Conservation (phyloP, 2,113 vertebrate species). For the Neotoma lepida region DNA sequence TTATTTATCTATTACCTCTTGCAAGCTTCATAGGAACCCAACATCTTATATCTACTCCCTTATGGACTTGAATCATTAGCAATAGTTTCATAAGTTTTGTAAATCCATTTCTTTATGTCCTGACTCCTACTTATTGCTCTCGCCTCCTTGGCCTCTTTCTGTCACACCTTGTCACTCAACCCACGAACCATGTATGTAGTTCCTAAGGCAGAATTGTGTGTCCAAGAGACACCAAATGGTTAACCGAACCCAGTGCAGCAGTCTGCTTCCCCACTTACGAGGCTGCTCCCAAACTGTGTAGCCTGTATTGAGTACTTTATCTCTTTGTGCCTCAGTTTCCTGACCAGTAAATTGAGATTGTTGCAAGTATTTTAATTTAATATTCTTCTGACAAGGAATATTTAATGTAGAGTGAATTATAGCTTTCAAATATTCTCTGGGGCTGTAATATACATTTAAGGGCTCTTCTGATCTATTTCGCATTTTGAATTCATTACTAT, state of each 20-base stretch:
- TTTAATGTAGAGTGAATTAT: neutral
- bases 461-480: neutral
- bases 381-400: neutral
- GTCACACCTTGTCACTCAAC: fast-evolving
- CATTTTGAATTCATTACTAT: neutral
- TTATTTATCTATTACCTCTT: neutral
- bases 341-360: neutral
- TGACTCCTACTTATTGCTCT: neutral
- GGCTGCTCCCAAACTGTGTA: neutral
- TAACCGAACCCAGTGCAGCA: too few relatives aligned
- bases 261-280: neutral
- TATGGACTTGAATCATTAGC: neutral
- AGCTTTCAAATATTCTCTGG: neutral
- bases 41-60: neutral
- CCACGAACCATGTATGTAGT: fast-evolving
- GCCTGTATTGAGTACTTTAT: neutral
- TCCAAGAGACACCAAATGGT: neutral
- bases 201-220: neutral
- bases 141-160: neutral
- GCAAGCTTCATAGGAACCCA: neutral
- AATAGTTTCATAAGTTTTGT: neutral
- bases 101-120: neutral
- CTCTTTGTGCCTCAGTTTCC: neutral
- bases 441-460: neutral
- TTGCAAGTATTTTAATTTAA: neutral